Conservation (phyloP, 1,140 invertebrate species). For the Paraescarpia echinospica region DNA sequence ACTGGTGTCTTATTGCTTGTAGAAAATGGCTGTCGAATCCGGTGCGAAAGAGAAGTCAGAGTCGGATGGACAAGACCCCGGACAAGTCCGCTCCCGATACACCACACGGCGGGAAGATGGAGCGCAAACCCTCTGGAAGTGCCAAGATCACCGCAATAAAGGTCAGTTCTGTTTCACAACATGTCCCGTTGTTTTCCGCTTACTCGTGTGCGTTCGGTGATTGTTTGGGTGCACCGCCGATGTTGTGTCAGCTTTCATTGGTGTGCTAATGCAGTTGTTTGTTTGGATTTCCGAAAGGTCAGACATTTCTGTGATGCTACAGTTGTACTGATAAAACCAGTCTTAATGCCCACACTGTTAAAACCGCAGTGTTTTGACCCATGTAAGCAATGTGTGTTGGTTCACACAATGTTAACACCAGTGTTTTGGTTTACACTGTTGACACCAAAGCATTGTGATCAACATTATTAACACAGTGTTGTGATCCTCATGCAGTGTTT, state of each 20-base stretch:
- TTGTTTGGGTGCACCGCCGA: neutral
- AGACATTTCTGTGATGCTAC: neutral
- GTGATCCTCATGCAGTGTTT: too few relatives aligned
- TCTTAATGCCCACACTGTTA: too few relatives aligned
- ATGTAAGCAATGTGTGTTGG: too few relatives aligned
- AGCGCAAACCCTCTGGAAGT: neutral
- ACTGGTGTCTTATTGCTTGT: neutral
- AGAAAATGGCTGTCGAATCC: slow-evolving; percentile 90
- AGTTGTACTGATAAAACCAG: too few relatives aligned
- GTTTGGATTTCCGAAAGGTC: neutral
- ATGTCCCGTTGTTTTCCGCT: neutral
- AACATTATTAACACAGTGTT: too few relatives aligned
- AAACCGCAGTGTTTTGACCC: too few relatives aligned
- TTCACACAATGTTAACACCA: too few relatives aligned
- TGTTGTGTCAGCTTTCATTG: neutral
- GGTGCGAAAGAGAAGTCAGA: slow-evolving; percentile 84
- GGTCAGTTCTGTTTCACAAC: neutral
- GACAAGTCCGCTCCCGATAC: neutral
- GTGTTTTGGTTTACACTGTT: too few relatives aligned
- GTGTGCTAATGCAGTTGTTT: neutral
- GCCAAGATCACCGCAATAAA: slow-evolving; percentile 10
- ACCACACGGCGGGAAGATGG: neutral
- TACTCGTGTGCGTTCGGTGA: neutral
- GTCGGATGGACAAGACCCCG: slow-evolving; percentile 76
- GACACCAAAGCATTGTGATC: too few relatives aligned